Evolutionary conservation across 2,797 vertebrate genomes (phyloP).

Genomic region (Manis javanica): DNA sequence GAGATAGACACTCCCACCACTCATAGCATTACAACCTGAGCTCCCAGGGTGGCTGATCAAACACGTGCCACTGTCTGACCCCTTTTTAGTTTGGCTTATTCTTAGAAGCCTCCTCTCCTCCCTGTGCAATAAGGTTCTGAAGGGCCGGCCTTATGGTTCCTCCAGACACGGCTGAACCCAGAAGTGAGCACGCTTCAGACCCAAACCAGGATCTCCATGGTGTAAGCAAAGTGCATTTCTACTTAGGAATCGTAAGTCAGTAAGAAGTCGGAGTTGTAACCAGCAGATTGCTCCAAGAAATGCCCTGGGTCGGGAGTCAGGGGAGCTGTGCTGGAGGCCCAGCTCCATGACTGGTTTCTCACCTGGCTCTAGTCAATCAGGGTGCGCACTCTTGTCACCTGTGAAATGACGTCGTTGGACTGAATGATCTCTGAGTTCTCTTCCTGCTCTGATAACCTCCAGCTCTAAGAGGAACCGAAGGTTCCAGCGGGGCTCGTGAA

Average conservation of each 20-base stretch:
- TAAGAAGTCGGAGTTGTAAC: neutral
- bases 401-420: too few relatives aligned
- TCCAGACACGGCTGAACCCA: neutral
- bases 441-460: neutral
- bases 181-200: neutral
- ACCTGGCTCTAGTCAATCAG: neutral
- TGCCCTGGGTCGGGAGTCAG: neutral
- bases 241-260: neutral
- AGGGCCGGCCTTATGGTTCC: neutral
- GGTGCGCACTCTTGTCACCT: neutral
- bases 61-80: too few relatives aligned
- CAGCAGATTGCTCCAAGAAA: neutral
- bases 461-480: neutral
- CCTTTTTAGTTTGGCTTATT: neutral
- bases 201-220: neutral
- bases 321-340: neutral
- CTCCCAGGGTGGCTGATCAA: accelerated
- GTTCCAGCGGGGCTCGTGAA: neutral
- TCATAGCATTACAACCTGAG: accelerated
- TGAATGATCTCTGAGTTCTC: neutral
- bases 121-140: neutral
- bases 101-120: neutral
- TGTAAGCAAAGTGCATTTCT: neutral
- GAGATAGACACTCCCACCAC: accelerated
- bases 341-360: neutral